Evolutionary conservation across 2,797 vertebrate genomes (phyloP).

Genomic region (Sebastes hubbsi): DNA sequence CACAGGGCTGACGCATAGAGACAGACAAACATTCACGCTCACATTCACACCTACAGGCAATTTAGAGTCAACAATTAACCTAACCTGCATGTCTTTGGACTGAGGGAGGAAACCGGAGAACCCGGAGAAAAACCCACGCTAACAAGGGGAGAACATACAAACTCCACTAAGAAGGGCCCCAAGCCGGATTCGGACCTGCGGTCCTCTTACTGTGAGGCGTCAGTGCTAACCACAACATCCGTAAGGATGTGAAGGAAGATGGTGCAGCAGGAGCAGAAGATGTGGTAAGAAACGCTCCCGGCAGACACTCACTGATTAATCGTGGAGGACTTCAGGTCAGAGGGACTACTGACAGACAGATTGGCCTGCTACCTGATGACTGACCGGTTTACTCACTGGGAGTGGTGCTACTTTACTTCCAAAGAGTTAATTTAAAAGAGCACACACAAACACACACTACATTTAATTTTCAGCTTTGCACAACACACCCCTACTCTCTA

Average conservation of each 20-base stretch:
- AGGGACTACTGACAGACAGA: neutral
- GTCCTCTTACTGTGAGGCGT: too few relatives aligned
- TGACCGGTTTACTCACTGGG: conserved; percentile 39
- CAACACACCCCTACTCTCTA: neutral
- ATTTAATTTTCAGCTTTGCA: neutral
- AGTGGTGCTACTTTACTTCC: conserved; percentile 25
- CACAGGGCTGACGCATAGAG: too few relatives aligned
- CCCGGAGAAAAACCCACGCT: too few relatives aligned
- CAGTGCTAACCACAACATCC: too few relatives aligned
- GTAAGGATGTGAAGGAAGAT: too few relatives aligned
- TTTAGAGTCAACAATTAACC: too few relatives aligned
- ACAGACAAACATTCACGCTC: too few relatives aligned
- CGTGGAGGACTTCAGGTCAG: conserved; percentile 10
- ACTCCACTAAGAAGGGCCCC: too few relatives aligned
- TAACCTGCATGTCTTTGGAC: too few relatives aligned
- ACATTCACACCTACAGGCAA: too few relatives aligned
- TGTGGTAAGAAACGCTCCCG: neutral
- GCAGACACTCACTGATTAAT: conserved; percentile 23
- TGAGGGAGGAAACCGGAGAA: fast-evolving
- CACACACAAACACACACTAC: conserved; percentile 11
- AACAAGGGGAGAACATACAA: too few relatives aligned
- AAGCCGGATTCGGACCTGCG: too few relatives aligned
- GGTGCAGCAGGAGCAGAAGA: fast-evolving
- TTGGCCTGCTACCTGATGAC: conserved; percentile 11
- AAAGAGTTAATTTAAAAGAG: conserved; percentile 50